Evolutionary conservation across 1,140 invertebrate genomes (phyloP), one percentile per base, ranked within the genome.

Genomic region (Bombyx mandarina): DNA sequence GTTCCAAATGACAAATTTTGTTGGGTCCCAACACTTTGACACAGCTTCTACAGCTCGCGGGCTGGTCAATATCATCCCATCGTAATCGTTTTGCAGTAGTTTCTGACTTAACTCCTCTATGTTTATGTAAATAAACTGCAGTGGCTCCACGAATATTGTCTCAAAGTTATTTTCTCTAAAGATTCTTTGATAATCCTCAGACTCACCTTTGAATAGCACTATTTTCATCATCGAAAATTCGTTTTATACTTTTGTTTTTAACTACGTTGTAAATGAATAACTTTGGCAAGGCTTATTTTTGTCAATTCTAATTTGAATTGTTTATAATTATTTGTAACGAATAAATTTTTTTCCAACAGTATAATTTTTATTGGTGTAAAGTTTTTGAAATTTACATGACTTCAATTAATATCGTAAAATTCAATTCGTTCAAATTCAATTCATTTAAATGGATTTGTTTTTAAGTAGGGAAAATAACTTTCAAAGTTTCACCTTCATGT

Each of bases 1-100:
- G 52, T 79, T 88, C 89, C 89, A 90, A 65, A 81, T 67, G 1
- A 77, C 79, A 26, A 80, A 88, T 57, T 89, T 73, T 3, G 83
- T 73, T 1, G 80, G 71, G 64, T 82, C 73, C 89, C 80, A 71
- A 73, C 79, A 73, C 66, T 82, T 60, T 18, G 75, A 68, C 0
- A 88, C 81, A 0, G 89, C 89, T 59, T 90, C 88, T 6, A 89
- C 80, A 18, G 89, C 89, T 3, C 89, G 73, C 0, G 89, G 88
- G 62, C 88, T 89, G 0, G 89, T 90, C 44, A 90, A 75, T n/a
- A 90, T 83, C 7, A 90, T 75, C 8, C 88, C 89, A n/a, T 82
- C 75, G 67, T 89, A 90, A n/a, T 78, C 67, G 9, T 77, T 75
- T 22, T 74, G 75, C 50, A 73, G 65, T 7, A 90, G 74, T 60